Evolutionary conservation across 92 coral and sea anemone species (phyloP).

Genomic region (Meandrina meandrites): DNA sequence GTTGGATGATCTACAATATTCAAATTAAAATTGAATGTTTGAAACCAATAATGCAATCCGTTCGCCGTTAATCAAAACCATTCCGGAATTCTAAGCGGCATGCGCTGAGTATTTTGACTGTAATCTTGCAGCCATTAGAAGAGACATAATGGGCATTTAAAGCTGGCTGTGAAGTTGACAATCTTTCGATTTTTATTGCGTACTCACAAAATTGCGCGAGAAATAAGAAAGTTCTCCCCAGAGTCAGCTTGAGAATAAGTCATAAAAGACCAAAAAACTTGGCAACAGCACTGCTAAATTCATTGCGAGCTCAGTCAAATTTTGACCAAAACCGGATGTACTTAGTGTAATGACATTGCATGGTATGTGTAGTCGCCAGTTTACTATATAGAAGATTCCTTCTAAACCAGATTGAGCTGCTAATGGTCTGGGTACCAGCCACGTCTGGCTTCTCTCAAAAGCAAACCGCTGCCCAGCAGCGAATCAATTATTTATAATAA

Average conservation of each 20-base stretch:
- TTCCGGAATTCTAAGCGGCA: too few relatives aligned
- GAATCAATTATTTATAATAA: not conserved
- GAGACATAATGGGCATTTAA: not conserved
- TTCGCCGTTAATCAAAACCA: too few relatives aligned
- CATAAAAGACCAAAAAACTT: too few relatives aligned
- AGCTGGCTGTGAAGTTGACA: not conserved
- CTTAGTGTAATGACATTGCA: not conserved
- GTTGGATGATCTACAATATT: too few relatives aligned
- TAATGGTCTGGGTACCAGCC: not conserved
- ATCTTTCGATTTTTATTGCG: not conserved
- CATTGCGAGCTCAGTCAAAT: not conserved
- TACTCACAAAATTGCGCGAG: not conserved
- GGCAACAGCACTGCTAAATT: not conserved
- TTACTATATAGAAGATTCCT: not conserved
- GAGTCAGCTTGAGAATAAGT: not conserved
- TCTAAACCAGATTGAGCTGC: not conserved
- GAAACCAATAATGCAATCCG: too few relatives aligned
- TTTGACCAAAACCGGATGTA: not conserved
- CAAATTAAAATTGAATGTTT: too few relatives aligned
- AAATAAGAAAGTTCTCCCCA: too few relatives aligned
- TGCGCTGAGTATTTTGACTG: too few relatives aligned
- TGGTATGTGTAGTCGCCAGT: not conserved
- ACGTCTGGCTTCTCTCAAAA: not conserved
- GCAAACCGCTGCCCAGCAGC: constrained; percentile 53
- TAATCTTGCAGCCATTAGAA: not conserved